Base-by-base conservation (phyloP, 2,797 vertebrate genomes). In the Rousettus madagascariensis region DNA sequence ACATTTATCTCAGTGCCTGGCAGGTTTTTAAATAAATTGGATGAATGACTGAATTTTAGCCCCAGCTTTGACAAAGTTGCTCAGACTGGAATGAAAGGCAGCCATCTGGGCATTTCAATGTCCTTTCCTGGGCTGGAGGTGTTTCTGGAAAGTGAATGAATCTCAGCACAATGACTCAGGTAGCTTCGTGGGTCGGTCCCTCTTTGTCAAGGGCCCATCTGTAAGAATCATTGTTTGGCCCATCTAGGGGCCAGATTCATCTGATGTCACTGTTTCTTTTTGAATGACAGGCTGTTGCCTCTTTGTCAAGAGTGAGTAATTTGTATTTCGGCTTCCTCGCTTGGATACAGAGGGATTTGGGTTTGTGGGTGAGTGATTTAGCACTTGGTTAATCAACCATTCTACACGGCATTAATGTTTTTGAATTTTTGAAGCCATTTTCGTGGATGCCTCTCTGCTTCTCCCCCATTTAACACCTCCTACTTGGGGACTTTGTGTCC, bases 361-460 rank as follows among this genome's bases (percentile, higher is more conserved):
- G 2, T 36, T 89, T 77, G 20, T 51, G 65, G 33, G 30, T 30
- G 28, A 46, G 12, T 61, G 63, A 63, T 46, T 77, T 20, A 82
- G 66, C 24, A 16, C 26, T 69, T 28, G 46, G 41, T 61, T 77
- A 69, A 80, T 61, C 71, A 68, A 49, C 49, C 1, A 0, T 82
- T 86, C 79, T 65, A 24, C 5, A 3, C 22, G 36, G 8, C 36
- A 72, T 41, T 17, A 10, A 20, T 38, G 28, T 33, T 90, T 85
- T 43, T 71, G 5, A 92, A 86, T 87, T 82, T 92, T 74, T 71
- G n/a, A 80, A 84, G 61, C 46, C 71, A 43, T 46, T 77, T 86
- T 65, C 69, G 57, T 75, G 33, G 24, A 24, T 78, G 65, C 20
- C 20, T 83, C 68, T 22, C 87, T 19, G 26, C 12, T 68, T 83